Percentiles rank a stretch among this genome's conserved stretches.
These are phyloP conservation scores for Lottia gigantea DNA, from an alignment of 2,888 invertebrate genomes.

Conservation along the genomic window DNA sequence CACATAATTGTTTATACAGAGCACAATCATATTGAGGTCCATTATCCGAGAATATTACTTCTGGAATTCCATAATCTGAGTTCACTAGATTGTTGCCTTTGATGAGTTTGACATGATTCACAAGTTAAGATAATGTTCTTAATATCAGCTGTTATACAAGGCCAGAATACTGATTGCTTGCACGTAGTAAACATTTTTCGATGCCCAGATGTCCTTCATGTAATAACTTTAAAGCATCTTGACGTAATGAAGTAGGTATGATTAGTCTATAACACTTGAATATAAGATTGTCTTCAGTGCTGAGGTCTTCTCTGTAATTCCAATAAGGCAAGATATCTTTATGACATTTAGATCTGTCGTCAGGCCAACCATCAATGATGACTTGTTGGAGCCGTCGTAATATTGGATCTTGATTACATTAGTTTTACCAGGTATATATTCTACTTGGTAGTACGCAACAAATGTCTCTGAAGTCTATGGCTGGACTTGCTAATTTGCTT, in stretches of 20 bases:
- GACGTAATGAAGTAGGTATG: background rate
- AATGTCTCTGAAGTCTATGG: slow-evolving; percentile 28
- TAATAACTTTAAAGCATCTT: background rate
- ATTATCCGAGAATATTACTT: background rate
- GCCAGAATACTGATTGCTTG: slow-evolving; percentile 11
- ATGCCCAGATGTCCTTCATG: slow-evolving; percentile 12
- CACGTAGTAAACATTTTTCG: background rate
- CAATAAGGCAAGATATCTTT: background rate
- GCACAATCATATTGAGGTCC: background rate
- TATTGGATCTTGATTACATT: slow-evolving; percentile 18
- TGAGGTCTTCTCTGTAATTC: slow-evolving; percentile 13
- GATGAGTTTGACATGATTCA: background rate
- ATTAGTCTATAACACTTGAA: background rate
- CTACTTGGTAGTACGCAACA: slow-evolving; percentile 24
- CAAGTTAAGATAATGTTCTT: background rate
- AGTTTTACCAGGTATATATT: slow-evolving; percentile 17
- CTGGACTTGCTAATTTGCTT: slow-evolving; percentile 19
- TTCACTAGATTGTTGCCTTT: background rate
- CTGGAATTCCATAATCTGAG: background rate
- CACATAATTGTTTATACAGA: background rate
- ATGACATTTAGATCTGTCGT: slow-evolving; percentile 9
- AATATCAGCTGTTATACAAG: slow-evolving; percentile 9
- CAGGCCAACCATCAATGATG: slow-evolving; percentile 7
- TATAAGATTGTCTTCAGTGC: slow-evolving; percentile 9
- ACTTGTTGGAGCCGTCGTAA: background rate